Conservation (phyloP, 2,888 invertebrate genomes). For the Cylindroiulus punctatus region DNA sequence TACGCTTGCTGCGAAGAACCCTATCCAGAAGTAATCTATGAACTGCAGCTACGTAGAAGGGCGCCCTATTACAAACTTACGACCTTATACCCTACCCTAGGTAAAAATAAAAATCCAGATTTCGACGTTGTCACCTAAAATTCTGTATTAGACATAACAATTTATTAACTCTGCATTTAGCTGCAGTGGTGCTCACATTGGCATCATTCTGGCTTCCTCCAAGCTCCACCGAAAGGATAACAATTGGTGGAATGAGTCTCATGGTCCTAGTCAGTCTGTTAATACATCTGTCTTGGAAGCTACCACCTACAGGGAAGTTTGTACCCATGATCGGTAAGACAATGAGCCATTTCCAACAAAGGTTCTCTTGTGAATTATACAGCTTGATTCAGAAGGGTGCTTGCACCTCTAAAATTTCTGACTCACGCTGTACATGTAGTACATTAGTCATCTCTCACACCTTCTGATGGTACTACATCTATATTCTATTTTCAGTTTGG, state of each 20-base stretch:
- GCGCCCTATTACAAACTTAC: constrained; percentile 55
- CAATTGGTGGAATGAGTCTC: constrained; percentile 70
- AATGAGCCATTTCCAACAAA: too few species aligned
- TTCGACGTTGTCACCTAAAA: neutral
- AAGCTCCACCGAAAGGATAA: constrained; percentile 74
- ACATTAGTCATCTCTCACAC: too few species aligned
- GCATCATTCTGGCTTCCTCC: constrained; percentile 75
- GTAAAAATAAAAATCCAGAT: neutral
- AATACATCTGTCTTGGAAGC: constrained; percentile 71
- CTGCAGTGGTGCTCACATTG: constrained; percentile 68
- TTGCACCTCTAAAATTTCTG: too few species aligned
- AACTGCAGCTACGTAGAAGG: constrained; percentile 50
- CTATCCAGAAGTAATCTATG: constrained; percentile 50
- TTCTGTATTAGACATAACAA: neutral
- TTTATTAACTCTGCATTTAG: neutral
- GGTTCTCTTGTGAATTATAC: too few species aligned
- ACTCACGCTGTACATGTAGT: too few species aligned
- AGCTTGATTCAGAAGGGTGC: too few species aligned
- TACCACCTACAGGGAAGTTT: constrained; percentile 52
- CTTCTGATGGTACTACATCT: too few species aligned
- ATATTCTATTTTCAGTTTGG: constrained; percentile 49
- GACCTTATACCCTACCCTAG: constrained; percentile 50
- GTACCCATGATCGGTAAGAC: constrained; percentile 54
- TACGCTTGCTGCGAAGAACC: constrained; percentile 51
- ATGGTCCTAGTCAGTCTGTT: constrained; percentile 73